phyloP scores from a whole-genome alignment of 2,888 invertebrate species.

The Corythucha ciliata region DNA sequence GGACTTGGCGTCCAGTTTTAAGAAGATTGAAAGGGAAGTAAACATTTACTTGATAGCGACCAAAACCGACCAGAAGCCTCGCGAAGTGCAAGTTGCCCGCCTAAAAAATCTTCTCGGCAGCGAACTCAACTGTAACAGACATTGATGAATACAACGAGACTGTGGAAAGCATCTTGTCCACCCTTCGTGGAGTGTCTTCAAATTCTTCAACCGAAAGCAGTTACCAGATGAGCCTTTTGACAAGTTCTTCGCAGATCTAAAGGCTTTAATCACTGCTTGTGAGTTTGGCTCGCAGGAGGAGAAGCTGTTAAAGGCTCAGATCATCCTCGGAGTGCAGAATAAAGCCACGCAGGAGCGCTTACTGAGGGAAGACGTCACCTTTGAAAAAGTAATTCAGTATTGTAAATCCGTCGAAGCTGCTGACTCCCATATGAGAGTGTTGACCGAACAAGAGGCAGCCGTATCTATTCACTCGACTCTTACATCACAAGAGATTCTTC shows the following conservation, averaged over 20 bases:
- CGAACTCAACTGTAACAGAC: neutral
- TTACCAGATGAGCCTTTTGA: constrained; percentile 24
- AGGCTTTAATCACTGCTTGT: neutral
- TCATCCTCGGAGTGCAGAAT: neutral
- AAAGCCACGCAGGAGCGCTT: neutral
- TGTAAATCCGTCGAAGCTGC: constrained; percentile 4
- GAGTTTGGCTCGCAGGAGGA: neutral
- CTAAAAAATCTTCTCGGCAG: neutral
- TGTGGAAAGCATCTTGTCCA: constrained; percentile 10
- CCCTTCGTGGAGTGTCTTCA: constrained; percentile 22
- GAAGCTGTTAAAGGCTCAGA: constrained; percentile 1
- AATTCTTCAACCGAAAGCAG: constrained; percentile 27
- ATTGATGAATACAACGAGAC: neutral
- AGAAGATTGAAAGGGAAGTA: constrained; percentile 17
- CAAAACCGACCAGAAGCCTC: constrained; percentile 21
- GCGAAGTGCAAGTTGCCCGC: constrained; percentile 20
- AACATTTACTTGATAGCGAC: constrained; percentile 16
- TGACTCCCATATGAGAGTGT: constrained; percentile 2
- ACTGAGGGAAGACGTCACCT: neutral
- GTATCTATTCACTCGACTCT: too few species aligned
- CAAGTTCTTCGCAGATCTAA: constrained; percentile 22
- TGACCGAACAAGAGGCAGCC: too few species aligned
- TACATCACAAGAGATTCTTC: too few species aligned
- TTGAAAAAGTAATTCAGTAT: neutral
- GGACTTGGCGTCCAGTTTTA: constrained; percentile 18